Evolutionary conservation across 1,140 invertebrate genomes (phyloP).

Genomic region (Orius laevigatus): DNA sequence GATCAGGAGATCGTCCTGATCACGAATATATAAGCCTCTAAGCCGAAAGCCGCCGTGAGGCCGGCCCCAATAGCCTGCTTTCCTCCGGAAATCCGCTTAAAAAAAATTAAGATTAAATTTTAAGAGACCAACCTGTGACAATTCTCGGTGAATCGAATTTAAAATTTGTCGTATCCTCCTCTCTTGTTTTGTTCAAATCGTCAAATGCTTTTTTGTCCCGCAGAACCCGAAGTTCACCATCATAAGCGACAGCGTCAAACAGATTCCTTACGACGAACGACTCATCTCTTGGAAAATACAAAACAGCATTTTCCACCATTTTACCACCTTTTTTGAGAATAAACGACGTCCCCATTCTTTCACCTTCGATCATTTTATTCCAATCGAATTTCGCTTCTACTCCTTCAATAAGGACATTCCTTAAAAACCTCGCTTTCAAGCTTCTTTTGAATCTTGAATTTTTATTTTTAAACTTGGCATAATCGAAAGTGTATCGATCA

Average conservation of each 20-base stretch:
- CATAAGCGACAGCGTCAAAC: not conserved
- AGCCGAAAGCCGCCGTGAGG: too few species aligned
- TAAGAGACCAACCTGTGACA: slow-evolving; percentile 3
- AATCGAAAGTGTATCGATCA: slow-evolving; percentile 4
- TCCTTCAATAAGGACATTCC: not conserved
- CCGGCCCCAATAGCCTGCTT: too few species aligned
- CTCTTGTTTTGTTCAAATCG: slow-evolving; percentile 3
- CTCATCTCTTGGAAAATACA: slow-evolving; percentile 9
- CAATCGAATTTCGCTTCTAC: slow-evolving; percentile 9
- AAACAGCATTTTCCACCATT: slow-evolving; percentile 6
- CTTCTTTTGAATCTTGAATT: not conserved
- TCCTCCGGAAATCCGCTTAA: too few species aligned
- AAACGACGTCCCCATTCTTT: slow-evolving; percentile 3
- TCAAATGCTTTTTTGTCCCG: not conserved
- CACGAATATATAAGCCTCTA: too few species aligned
- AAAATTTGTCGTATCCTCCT: not conserved
- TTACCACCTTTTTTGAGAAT: slow-evolving; percentile 8
- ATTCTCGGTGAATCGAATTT: slow-evolving; percentile 12
- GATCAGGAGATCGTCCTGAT: too few species aligned
- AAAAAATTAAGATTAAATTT: not conserved
- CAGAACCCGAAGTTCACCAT: slow-evolving; percentile 6
- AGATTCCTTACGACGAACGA: slow-evolving; percentile 1
- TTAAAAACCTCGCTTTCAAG: not conserved
- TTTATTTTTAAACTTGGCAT: slow-evolving; percentile 1
- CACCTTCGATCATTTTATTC: slow-evolving; percentile 1